Base-by-base conservation (phyloP, 2,888 invertebrate genomes). In the Pyrrhosoma nymphula region DNA sequence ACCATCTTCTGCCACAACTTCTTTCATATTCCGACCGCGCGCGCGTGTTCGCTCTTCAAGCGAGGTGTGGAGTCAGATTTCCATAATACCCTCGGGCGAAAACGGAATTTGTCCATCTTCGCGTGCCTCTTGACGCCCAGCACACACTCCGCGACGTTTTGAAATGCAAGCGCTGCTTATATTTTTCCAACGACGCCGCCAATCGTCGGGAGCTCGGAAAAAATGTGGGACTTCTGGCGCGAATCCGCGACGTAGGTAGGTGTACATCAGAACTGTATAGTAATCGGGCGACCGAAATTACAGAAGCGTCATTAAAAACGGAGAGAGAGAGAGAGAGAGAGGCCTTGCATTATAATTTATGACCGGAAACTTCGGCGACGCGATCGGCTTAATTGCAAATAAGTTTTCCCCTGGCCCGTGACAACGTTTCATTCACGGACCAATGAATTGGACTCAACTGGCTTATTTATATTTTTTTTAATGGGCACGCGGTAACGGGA, bases 381-480 rank as follows among this genome's bases (percentile, higher is more conserved):
- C 30, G 82, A 82, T 30, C 35, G 35, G 82, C 82, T 30, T 82
- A 35, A 82, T 82, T 82, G 82, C 35, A 82, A 82, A 82, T 82
- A 82, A 82, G 82, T 82, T 35, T 69, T 82, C 82, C 82, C 82
- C 35, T 82, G 30, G 82, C 82, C 82, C 82, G 82, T 82, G 82
- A 82, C 82, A 82, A 35, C 82, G 35, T 82, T 14, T 82, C 75
- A 82, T 35, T 82, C 82, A 82, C 82, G 82, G 82, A 82, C 35
- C 82, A 82, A 35, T 82, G 82, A 35, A 16, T 35, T 35, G 35
- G 82, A 26, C 82, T 82, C 30, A 60, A 60, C 18, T 60, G 60
- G 60, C 60, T 60, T 60, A 12, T n/a, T 69, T 18, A 26, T n/a
- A 8, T 35, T 82, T 82, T 82, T 75, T 35, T 82, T 14, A 82